These are phyloP conservation scores for Campopleginae sp. DNA, from an alignment of 2,888 invertebrate species.

Conservation along the genomic window DNA sequence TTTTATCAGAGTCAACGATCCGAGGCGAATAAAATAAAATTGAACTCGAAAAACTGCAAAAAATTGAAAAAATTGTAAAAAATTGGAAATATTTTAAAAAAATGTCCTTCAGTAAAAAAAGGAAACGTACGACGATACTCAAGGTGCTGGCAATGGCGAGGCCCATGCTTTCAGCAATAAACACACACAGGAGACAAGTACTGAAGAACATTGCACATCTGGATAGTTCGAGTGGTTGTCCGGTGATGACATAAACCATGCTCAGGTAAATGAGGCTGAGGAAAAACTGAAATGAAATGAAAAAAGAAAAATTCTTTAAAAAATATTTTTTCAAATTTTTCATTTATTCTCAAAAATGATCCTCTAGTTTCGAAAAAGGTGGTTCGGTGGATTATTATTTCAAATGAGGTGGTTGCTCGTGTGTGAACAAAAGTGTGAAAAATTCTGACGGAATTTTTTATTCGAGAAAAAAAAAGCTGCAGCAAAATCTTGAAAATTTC, in stretches of 20 bases:
- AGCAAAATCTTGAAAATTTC: neutral
- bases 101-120: neutral
- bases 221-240: slow-evolving; percentile 90
- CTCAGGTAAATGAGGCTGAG: slow-evolving; percentile 88
- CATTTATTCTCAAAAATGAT: neutral
- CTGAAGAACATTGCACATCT: slow-evolving; percentile 89
- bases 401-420: neutral
- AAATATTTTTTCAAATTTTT: neutral
- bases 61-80: too few species aligned
- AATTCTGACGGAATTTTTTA: neutral
- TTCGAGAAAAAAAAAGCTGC: neutral
- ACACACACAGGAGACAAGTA: slow-evolving; percentile 89
- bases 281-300: slow-evolving; percentile 80
- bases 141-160: slow-evolving; percentile 90
- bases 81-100: too few species aligned
- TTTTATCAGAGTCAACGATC: too few species aligned
- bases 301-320: neutral
- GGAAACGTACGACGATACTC: slow-evolving; percentile 89
- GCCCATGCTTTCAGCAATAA: slow-evolving; percentile 92
- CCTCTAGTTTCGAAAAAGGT: neutral
- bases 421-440: neutral
- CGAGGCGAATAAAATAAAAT: too few species aligned
- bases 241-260: slow-evolving; percentile 90
- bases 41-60: too few species aligned
- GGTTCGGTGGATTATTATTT: too few species aligned